Percentiles rank a stretch among this genome's conserved stretches.
Evolutionary conservation across 2,797 vertebrate genomes (phyloP).

Genomic region (Graptemys geographica): DNA sequence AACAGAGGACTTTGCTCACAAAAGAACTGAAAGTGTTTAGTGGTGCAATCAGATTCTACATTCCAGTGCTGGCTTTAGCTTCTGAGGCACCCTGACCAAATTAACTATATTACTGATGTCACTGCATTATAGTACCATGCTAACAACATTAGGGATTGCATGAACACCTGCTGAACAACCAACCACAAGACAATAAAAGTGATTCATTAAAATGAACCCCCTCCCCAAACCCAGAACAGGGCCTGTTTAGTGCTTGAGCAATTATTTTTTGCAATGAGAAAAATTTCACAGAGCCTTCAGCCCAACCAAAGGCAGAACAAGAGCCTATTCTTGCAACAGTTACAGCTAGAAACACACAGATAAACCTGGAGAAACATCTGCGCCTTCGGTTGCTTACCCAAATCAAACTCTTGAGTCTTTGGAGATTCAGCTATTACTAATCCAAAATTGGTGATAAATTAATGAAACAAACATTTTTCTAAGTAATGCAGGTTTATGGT

Average conservation of each 20-base stretch:
- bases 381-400: constrained; percentile 64
- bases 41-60: not conserved
- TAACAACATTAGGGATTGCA: not conserved
- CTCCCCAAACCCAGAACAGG: not conserved
- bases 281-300: not conserved
- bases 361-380: constrained; percentile 43
- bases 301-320: not conserved
- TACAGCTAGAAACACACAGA: constrained; percentile 32
- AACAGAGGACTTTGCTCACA: not conserved
- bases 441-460: constrained; percentile 50
- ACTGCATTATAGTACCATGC: not conserved
- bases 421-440: constrained; percentile 55
- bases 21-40: not conserved
- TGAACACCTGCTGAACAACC: not conserved
- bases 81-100: not conserved
- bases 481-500: constrained; percentile 24
- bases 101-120: not conserved
- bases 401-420: not conserved
- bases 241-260: not conserved
- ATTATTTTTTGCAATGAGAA: not conserved
- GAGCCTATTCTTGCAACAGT: not conserved
- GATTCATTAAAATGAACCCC: not conserved
- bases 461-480: constrained; percentile 18
- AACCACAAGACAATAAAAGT: not conserved
- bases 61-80: not conserved